Percentiles rank a stretch among this genome's conserved stretches.
These are phyloP conservation scores for Hemicordylus capensis DNA, from an alignment of 2,113 vertebrate species.

Conservation along the genomic window DNA sequence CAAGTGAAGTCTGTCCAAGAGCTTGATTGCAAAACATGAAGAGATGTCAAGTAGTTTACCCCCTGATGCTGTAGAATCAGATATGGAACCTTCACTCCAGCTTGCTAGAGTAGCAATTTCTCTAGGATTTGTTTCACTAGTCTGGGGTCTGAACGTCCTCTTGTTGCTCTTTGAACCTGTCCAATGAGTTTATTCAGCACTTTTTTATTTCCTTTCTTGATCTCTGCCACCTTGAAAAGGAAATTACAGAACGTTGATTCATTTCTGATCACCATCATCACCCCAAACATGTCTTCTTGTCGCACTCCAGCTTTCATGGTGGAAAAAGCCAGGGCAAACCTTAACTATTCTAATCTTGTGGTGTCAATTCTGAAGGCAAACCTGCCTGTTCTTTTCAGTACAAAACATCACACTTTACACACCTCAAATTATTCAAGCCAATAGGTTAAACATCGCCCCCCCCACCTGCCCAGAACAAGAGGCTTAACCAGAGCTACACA, in stretches of 20 bases:
- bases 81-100: not conserved
- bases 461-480: too few relatives aligned
- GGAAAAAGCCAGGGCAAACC: not conserved
- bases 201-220: constrained; percentile 86
- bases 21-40: not conserved
- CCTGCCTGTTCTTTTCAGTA: not conserved
- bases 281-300: too few relatives aligned
- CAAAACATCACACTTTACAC: not conserved
- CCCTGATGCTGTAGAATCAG: not conserved
- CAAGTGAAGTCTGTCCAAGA: not conserved
- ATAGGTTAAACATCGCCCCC: too few relatives aligned
- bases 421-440: too few relatives aligned
- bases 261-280: not conserved
- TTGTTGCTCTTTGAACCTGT: constrained; percentile 84
- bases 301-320: not conserved
- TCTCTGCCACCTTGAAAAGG: constrained; percentile 80
- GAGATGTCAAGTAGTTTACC: not conserved
- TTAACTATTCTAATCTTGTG: not conserved
- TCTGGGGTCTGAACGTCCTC: constrained; percentile 82
- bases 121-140: constrained; percentile 83
- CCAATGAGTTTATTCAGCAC: constrained; percentile 94
- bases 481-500: too few relatives aligned
- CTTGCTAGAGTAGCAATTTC: constrained; percentile 72
- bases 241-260: constrained; percentile 2
- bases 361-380: not conserved